These are phyloP conservation scores for Augiades crinisus DNA, from an alignment of 2,888 invertebrate genomes.

Conservation along the genomic window DNA sequence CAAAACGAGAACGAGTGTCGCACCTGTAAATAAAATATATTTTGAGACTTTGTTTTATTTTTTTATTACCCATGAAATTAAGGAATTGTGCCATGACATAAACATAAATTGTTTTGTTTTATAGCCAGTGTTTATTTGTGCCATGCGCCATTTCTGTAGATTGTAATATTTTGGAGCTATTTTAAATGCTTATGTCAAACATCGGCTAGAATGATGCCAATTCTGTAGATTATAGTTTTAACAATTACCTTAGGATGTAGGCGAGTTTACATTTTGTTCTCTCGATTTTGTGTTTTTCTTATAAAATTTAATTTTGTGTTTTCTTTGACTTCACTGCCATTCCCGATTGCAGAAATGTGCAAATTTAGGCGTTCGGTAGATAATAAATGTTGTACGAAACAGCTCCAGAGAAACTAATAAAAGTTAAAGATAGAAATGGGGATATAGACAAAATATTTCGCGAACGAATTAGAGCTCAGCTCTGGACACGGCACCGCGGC, in stretches of 20 bases:
- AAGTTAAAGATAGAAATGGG: constrained; percentile 31
- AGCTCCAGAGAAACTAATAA: constrained; percentile 28
- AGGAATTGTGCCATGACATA: background rate
- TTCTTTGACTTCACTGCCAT: too few species aligned
- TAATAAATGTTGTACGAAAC: constrained; percentile 2
- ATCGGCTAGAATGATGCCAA: background rate
- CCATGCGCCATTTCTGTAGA: background rate
- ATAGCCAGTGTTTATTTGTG: background rate
- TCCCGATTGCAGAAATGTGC: background rate
- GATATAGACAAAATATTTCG: constrained; percentile 32
- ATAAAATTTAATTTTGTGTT: background rate
- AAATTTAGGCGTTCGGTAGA: constrained; percentile 4
- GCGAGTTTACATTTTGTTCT: background rate
- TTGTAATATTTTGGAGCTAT: background rate
- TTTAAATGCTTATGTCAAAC: background rate
- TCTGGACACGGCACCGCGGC: constrained; percentile 22
- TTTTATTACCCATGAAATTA: background rate
- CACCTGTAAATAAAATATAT: too few species aligned
- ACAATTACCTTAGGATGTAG: background rate
- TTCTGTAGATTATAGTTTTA: background rate
- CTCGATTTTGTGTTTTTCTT: background rate
- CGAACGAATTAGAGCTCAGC: constrained; percentile 25
- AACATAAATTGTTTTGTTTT: background rate
- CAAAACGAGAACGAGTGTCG: too few species aligned
- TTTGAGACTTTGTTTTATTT: too few species aligned